Base-by-base conservation (phyloP, 1,140 invertebrate genomes). In the Bombus soroeensis region DNA sequence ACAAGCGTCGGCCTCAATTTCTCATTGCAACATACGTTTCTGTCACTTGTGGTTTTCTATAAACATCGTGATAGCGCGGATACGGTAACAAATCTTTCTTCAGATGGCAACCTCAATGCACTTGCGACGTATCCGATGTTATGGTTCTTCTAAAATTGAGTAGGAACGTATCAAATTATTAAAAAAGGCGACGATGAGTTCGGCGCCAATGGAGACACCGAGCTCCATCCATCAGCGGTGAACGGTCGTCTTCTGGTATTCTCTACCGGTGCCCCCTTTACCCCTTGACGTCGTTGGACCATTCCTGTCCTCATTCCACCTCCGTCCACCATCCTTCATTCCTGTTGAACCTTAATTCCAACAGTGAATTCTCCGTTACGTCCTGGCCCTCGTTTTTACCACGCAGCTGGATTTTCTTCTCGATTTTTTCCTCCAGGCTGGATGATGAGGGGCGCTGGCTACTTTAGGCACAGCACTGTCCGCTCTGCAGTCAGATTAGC, bases 221-320 rank as follows among this genome's bases (percentile, higher is more conserved):
- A 85, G 85, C 85, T 87, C 91, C 92, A 93, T 93, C 93, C 91
- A 93, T 93, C 93, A 93, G 91, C 85, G 64, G 83, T 62, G 87
- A 90, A 87, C 86, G 89, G 83, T 92, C 91, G 92, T 92, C 92
- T 93, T 88, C 89, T 93, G 91, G 89, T 91, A 92, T 93, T 90
- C 88, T 86, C 85, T 88, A 85, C 88, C 83, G 88, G 70, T 85
- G 47, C 78, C 82, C 86, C 76, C 85, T 84, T 37, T 70, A 83
- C 79, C 76, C 83, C 85, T 68, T 86, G 37, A 75, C 83, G 15
- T 62, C 85, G 84, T 53, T 85, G 83, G 83, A 85, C 88, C 90
- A 91, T 91, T 91, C 89, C 86, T 88, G 87, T 92, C 88, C 91
- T 86, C 87, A 91, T 90, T 91, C 91, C 86, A 53, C 47, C 47